Conservation (phyloP, 2,113 vertebrate species). For the Sebastes schlegelii region DNA sequence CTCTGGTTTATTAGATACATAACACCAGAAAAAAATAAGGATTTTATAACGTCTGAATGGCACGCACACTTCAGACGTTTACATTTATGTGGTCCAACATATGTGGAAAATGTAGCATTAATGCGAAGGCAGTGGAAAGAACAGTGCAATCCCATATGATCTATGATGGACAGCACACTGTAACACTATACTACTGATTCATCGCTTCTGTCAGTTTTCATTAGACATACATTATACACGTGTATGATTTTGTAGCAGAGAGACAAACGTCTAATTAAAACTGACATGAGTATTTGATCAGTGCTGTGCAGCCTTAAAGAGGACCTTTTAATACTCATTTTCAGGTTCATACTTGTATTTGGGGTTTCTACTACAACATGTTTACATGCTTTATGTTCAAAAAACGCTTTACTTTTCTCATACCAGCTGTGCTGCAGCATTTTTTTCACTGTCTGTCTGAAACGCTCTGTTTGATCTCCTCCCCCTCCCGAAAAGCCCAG, state of each 20-base stretch:
- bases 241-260: neutral
- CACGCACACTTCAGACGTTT: neutral
- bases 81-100: neutral
- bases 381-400: no score
- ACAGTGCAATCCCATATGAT: neutral
- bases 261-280: constrained; percentile 1
- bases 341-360: no score
- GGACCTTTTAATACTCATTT: no score
- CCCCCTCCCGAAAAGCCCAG: no score
- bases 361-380: no score
- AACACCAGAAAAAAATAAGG: constrained; percentile 2
- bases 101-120: constrained; percentile 11
- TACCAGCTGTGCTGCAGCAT: no score
- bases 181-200: constrained; percentile 22
- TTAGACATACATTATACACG: neutral
- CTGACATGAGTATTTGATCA: constrained; percentile 7
- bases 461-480: no score
- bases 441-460: no score
- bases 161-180: neutral
- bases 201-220: constrained; percentile 27
- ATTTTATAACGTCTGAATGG: constrained; percentile 2
- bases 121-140: neutral
- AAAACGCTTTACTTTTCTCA: no score
- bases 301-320: neutral
- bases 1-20: constrained; percentile 10